Base-by-base conservation (phyloP, 1,140 invertebrate genomes). In the Cepaea nemoralis region DNA sequence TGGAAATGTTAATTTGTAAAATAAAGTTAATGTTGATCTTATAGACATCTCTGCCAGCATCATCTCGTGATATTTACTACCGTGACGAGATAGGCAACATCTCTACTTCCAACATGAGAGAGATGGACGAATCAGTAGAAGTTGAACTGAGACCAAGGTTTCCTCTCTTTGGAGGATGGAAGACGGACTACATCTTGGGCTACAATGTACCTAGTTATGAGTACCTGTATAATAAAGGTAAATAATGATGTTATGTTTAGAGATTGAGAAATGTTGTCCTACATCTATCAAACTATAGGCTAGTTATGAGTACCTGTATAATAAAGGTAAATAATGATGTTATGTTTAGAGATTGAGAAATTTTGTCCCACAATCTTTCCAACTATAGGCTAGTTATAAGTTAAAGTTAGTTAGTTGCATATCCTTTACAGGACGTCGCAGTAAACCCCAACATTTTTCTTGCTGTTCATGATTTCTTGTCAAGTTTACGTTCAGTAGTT, bases 31-130 rank as follows among this genome's bases (percentile, higher is more conserved):
- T n/a, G n/a, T n/a, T n/a, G n/a, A n/a, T n/a, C n/a, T n/a, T n/a
- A n/a, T n/a, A 94, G 92, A 99, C 98, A 0, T 91, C 97, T 79
- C 91, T 99, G 27, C 98, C 98, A 16, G 95, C 97, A 24, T 94
- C 97, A 0, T 96, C 97, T 22, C 94, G 94, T 77, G 97, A 99
- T 86, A 96, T 98, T 82, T 98, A 98, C 89, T 98, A 98, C 89
- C 93, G 97, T 37, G 99, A 99, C 92, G 97, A 98, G 85, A 99
- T 99, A 92, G 99, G 99, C 37, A 99, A 99, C 90, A 99, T 99
- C 89, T 99, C 98, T 1, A 99, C 98, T 8, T 99, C 97, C 0
- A 95, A 97, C 89, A 95, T 99, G 90, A 94, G 95, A 85, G 89
- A 96, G 22, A 94, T 95, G 85, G 95, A 96, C 85, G 97, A 99